Percentiles rank a stretch among this genome's conserved stretches.
These are phyloP conservation scores for Nesometra sesokonis DNA, from an alignment of 35 echinoderm and acorn worm species.

Conservation along the genomic window DNA sequence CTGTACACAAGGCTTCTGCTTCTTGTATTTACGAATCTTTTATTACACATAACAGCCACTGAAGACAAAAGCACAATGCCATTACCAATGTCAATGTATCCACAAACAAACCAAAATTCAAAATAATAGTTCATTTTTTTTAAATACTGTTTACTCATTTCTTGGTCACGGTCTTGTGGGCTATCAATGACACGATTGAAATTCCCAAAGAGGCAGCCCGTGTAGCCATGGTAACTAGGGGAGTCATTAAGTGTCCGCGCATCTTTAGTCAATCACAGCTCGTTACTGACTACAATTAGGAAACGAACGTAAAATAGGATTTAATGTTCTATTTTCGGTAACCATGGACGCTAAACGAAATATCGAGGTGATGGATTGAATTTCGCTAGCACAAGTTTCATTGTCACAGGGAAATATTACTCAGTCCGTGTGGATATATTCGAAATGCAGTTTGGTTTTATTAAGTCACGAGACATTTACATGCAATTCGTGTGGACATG, in stretches of 20 bases:
- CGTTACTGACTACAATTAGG: not conserved
- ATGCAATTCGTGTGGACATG: too few relatives aligned
- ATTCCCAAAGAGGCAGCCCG: not conserved
- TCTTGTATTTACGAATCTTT: too few relatives aligned
- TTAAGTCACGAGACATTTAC: too few relatives aligned
- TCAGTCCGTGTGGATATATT: too few relatives aligned
- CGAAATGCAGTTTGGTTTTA: too few relatives aligned
- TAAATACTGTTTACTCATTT: not conserved
- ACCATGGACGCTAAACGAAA: not conserved
- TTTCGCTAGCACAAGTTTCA: not conserved
- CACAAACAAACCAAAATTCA: too few relatives aligned
- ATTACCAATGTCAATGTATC: too few relatives aligned
- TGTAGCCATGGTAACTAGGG: not conserved
- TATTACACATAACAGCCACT: too few relatives aligned
- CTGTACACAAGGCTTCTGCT: too few relatives aligned
- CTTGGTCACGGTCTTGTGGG: not conserved
- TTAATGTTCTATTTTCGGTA: not conserved
- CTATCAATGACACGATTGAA: not conserved
- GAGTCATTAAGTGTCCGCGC: not conserved
- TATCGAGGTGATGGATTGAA: not conserved
- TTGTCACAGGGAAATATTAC: not conserved
- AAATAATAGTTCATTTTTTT: not conserved
- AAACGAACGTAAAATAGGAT: not conserved
- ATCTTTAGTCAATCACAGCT: not conserved
- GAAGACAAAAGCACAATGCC: too few relatives aligned